Evolutionary conservation across 2,888 invertebrate genomes (phyloP), one percentile per base, ranked within the genome.

Genomic region (Tinea trinotella): DNA sequence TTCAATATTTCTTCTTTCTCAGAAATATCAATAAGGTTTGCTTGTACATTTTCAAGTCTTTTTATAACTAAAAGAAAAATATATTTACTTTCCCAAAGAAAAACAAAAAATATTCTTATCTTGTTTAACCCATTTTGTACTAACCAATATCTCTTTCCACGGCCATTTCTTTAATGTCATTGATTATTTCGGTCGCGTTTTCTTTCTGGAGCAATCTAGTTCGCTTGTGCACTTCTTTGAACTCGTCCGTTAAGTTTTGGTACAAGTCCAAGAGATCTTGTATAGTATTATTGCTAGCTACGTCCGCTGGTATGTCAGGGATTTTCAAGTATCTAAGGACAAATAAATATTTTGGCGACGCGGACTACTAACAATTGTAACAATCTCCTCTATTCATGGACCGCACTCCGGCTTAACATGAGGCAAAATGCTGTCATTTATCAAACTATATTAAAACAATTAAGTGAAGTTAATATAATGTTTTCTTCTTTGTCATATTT

Each of bases 131-230:
- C 9, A 10, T 30, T 2, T 30, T 30, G 2, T 7, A 7, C 46
- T 89, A 70, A 69, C 94, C 90, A 62, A 93, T 92, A 63, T 94
- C 93, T 68, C 92, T 90, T 70, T 97, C 96, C 54, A 93, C 91
- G 59, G 94, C 94, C 93, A 96, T 95, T 58, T 93, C 91, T 62
- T 91, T 90, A 53, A 96, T 91, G 69, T 96, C 96, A 60, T 92
- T 90, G 61, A 94, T 91, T 56, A 97, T 90, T 79, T 96, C 96
- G 1, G 90, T 87, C n/a, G 92, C 90, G 66, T 92, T 90, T 20
- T 89, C 85, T 60, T 86, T 89, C 61, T 88, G 88, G 54, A 92
- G 75, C 52, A 87, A 70, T 62, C 92, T 90, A 35, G 90, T 89
- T 61, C 91, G 88, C 67, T 91, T 93, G 71, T 95, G 95, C 0